Evolutionary conservation across 1,140 invertebrate genomes (phyloP), one percentile per base, ranked within the genome.

Genomic region (Orussus abietinus): DNA sequence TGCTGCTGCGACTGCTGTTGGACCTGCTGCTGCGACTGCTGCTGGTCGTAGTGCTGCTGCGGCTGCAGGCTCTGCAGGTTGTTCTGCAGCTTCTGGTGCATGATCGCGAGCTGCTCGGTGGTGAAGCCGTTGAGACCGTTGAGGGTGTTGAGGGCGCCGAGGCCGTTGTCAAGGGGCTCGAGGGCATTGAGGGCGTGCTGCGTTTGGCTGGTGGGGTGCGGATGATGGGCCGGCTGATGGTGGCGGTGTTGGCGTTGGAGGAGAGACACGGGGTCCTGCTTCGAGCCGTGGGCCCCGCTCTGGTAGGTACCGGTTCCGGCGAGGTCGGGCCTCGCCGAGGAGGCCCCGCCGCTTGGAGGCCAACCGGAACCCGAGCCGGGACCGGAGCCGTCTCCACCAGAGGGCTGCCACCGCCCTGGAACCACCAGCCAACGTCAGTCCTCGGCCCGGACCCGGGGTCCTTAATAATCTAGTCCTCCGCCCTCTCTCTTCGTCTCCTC

Each of bases 381-480:
- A 54, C 65, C 64, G 57, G 66, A 68, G 60, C 65, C 66, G 42
- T 71, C 67, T 57, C 68, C 71, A 55, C 59, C 69, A 52, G 69
- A 72, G 71, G 71, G 69, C 71, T 74, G 71, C 71, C 69, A 72
- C 58, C 69, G 69, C 69, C 69, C 69, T 72, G 71, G 71, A 74
- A 74, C 71, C 72, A 71, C 67, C 72, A 73, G 70, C 69, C 72
- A 73, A 73, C 72, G 69, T 73, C 69, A 71, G 65, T 72, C 62
- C 66, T 66, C 64, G 59, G 64, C 62, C 65, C 62, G 68, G 52
- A 34, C 64, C 63, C 61, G 60, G 64, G 55, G 60, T 69, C 50
- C 66, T 66, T 72, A 69, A 73, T 68, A 70, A 66, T 69, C 69
- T 71, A 70, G 57, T 51, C 51, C 55, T 49, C 59, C 59, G 59